Evolutionary conservation across 1,140 invertebrate species (phyloP).

Genomic region (Tenebrio molitor): DNA sequence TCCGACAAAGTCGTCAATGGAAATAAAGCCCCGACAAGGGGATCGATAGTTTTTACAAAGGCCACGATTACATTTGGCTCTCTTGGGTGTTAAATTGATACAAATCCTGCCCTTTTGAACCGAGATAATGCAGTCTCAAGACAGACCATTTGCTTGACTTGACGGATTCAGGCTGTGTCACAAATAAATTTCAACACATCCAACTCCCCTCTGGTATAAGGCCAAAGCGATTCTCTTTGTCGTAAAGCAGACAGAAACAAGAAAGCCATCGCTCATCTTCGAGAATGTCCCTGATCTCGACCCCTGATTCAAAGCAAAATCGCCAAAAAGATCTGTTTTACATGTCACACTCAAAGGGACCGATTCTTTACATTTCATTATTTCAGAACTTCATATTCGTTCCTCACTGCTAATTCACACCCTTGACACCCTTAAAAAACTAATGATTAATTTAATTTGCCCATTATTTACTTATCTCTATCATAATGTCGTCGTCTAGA

Average conservation of each 20-base stretch:
- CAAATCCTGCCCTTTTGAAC: constrained; percentile 44
- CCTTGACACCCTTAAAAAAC: too few relatives aligned
- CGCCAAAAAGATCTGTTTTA: constrained; percentile 13
- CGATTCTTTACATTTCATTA: too few relatives aligned
- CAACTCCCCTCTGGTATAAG: neutral
- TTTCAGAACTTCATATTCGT: too few relatives aligned
- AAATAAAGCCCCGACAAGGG: neutral
- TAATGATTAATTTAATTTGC: too few relatives aligned
- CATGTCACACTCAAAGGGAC: neutral
- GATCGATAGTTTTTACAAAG: constrained; percentile 37
- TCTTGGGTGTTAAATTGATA: constrained; percentile 45
- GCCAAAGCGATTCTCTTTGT: constrained; percentile 29
- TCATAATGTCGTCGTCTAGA: too few relatives aligned
- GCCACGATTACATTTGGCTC: constrained; percentile 13
- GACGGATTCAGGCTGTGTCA: constrained; percentile 23
- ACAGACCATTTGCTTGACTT: constrained; percentile 35
- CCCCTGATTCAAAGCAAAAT: neutral
- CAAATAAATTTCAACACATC: constrained; percentile 39
- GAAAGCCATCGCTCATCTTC: constrained; percentile 35
- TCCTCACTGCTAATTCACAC: too few relatives aligned
- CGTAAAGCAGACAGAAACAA: constrained; percentile 40
- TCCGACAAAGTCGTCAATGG: neutral
- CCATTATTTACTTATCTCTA: too few relatives aligned
- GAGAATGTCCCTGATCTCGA: constrained; percentile 17
- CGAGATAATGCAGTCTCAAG: constrained; percentile 42